Base-by-base conservation (phyloP, 92 coral and sea anemone species). In the Epizoanthus illoricatus region DNA sequence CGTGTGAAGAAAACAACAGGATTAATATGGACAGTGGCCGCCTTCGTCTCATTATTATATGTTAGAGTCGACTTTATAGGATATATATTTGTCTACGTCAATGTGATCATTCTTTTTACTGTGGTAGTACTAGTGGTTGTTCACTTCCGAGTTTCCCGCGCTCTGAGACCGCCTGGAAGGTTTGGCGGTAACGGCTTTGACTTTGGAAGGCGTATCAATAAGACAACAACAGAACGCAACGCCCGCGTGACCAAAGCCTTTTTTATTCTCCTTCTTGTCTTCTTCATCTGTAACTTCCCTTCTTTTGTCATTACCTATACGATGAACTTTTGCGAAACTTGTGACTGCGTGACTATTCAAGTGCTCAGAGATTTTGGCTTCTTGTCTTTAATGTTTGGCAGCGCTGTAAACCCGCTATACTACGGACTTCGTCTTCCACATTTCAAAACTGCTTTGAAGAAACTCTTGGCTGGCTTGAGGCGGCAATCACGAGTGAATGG, bases 391-490 rank as follows among this genome's bases (percentile, higher is more conserved):
- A 65, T 92, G 68, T 73, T 92, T 67, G 92, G 94, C 19, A 88
- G 92, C 59, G 87, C 94, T 4, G 84, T 92, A 16, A 92, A 92
- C 43, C 97, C 97, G 8, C 90, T 92, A 62, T 74, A 90, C n/a
- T 92, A 90, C 58, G 90, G 94, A 0, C 83, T 87, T 63, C 86
- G 97, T 15, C 82, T 92, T 24, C 94, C 92, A 65, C 89, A 90
- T 80, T 90, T 92, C 62, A 92, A 89, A 84, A 81, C 73, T 59
- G 92, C 97, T 23, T 74, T 92, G 55, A 67, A 23, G 81, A 78
- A 42, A 9, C 82, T 78, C 49, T 78, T 63, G 10, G 41, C 39
- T 19, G 45, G 69, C 41, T 78, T 16, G 59, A 12, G 57, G 3
- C 24, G 66, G 36, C 52, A 10, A 16, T 60, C 81, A 45, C 42